phyloP scores from a whole-genome alignment of 2,888 invertebrate species.

The Priocnemis perturbator region DNA sequence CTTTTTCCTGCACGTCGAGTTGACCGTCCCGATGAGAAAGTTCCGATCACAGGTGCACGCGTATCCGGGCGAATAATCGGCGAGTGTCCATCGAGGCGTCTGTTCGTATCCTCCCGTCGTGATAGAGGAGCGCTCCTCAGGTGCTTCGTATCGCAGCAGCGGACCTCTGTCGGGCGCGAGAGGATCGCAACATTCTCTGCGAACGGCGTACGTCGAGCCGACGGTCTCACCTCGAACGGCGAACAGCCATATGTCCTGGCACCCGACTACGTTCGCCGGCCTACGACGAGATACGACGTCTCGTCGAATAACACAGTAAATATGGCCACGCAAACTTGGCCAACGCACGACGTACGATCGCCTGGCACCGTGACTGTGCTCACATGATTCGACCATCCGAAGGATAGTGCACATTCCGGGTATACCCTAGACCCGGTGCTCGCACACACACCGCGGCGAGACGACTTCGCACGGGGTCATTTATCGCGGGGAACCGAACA shows the following conservation, averaged over 20 bases:
- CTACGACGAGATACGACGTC: constrained; percentile 34
- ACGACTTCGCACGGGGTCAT: constrained; percentile 51
- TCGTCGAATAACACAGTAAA: constrained; percentile 60
- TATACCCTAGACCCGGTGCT: constrained; percentile 35
- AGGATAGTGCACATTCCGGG: constrained; percentile 50
- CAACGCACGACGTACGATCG: constrained; percentile 52
- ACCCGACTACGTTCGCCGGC: constrained; percentile 39
- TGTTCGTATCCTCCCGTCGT: constrained; percentile 38
- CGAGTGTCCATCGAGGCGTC: constrained; percentile 35
- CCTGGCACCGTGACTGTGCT: constrained; percentile 41
- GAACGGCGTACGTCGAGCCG: constrained; percentile 1
- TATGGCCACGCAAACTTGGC: constrained; percentile 61
- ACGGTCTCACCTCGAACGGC: constrained; percentile 21
- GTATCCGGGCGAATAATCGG: constrained; percentile 26
- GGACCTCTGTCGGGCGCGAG: constrained; percentile 24
- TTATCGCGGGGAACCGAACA: constrained; percentile 57
- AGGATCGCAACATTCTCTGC: constrained; percentile 27
- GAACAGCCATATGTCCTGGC: constrained; percentile 35
- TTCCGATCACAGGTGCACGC: constrained; percentile 23
- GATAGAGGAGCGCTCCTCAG: constrained; percentile 21
- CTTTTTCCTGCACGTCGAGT: constrained; percentile 6
- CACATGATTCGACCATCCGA: constrained; percentile 54
- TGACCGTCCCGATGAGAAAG: constrained; percentile 19
- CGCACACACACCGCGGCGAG: constrained; percentile 37
- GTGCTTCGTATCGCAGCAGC: constrained; percentile 22